Percentiles rank a stretch among this genome's conserved stretches.
phyloP scores from a whole-genome alignment of 1,140 invertebrate genomes.

The Teleogryllus occipitalis region DNA sequence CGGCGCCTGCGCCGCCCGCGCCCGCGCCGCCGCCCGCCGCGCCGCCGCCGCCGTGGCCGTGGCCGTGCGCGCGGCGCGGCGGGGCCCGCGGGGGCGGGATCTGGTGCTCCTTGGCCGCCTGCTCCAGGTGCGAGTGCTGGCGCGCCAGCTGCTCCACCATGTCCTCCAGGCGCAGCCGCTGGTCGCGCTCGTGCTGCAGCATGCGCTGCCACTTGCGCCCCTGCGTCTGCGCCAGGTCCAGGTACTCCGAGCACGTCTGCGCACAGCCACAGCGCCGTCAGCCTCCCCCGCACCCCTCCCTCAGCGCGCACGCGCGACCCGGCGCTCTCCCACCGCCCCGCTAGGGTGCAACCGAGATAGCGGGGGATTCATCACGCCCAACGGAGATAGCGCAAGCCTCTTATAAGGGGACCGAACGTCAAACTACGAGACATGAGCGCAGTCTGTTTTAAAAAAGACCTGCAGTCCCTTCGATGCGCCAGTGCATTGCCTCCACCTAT shows the following conservation, averaged over 20 bases:
- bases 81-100: slow-evolving; percentile 24
- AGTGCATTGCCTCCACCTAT: no score
- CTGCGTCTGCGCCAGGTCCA: slow-evolving; percentile 75
- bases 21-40: slow-evolving; percentile 59
- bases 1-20: slow-evolving; percentile 20
- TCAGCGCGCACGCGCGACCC: no score
- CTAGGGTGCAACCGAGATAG: no score
- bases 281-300: no score
- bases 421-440: no score
- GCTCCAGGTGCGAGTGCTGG: slow-evolving; percentile 90
- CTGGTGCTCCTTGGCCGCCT: slow-evolving; percentile 53
- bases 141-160: slow-evolving; percentile 94
- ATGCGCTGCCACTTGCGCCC: slow-evolving; percentile 84
- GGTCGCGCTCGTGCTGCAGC: slow-evolving; percentile 89
- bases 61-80: slow-evolving; percentile 70
- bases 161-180: slow-evolving; percentile 87
- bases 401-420: no score
- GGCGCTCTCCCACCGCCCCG: no score
- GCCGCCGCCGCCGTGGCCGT: slow-evolving; percentile 89
- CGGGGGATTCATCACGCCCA: no score
- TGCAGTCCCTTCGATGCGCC: no score
- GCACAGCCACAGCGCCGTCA: slow-evolving; percentile 23
- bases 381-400: no score
- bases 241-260: slow-evolving; percentile 83
- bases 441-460: no score